These are phyloP conservation scores for Oreocharis arfaki DNA, from an alignment of 2,113 vertebrate species.

Conservation along the genomic window DNA sequence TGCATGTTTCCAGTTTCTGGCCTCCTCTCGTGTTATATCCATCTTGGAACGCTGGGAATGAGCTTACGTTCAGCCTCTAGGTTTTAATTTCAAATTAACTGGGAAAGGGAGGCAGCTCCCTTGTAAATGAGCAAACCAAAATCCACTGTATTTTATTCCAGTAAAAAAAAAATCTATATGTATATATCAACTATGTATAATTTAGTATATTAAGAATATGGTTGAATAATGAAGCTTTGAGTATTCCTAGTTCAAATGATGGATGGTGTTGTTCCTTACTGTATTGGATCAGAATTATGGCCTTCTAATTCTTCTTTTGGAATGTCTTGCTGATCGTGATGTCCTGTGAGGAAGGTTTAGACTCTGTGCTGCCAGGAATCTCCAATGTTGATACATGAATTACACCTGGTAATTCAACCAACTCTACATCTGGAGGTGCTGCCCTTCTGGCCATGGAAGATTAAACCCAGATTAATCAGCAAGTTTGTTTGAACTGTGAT, in stretches of 20 bases:
- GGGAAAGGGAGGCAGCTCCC: constrained; percentile 20
- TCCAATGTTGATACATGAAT: background rate
- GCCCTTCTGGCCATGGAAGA: background rate
- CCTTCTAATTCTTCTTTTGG: constrained; percentile 47
- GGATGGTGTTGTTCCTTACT: constrained; percentile 49
- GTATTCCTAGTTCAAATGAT: constrained; percentile 38
- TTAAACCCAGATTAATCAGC: background rate
- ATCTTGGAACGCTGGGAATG: constrained; percentile 40
- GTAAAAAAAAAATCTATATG: background rate
- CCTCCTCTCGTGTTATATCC: constrained; percentile 45
- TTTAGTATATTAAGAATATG: constrained; percentile 41
- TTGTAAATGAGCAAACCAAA: constrained; percentile 51
- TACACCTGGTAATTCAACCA: background rate
- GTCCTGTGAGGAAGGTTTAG: constrained; percentile 23
- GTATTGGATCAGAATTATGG: constrained; percentile 24
- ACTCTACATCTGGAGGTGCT: background rate
- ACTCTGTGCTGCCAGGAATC: constrained; percentile 3
- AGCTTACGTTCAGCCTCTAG: constrained; percentile 34
- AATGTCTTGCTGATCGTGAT: background rate
- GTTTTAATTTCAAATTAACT: constrained; percentile 43
- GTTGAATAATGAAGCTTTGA: constrained; percentile 42
- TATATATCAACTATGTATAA: constrained; percentile 8
- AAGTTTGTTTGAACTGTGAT: background rate
- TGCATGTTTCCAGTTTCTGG: constrained; percentile 66
- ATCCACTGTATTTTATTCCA: constrained; percentile 64